These are phyloP conservation scores for Macrotus californicus DNA, from an alignment of 2,113 vertebrate genomes.

Conservation along the genomic window DNA sequence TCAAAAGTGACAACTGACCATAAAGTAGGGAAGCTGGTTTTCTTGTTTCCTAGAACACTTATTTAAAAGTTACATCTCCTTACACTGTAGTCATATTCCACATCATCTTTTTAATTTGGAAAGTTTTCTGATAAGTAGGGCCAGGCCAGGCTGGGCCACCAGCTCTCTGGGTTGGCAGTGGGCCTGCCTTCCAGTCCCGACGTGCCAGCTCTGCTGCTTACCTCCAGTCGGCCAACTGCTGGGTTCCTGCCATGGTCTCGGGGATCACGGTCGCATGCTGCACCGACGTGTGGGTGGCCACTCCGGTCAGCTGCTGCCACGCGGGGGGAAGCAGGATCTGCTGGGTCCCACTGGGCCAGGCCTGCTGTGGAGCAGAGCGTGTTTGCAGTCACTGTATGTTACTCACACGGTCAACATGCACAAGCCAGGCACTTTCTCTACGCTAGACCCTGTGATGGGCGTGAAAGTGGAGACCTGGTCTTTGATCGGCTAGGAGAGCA, in stretches of 20 bases:
- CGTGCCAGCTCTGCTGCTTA: slow-evolving; percentile 69
- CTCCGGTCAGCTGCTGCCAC: slow-evolving; percentile 96
- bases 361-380: slow-evolving; percentile 85
- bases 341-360: slow-evolving; percentile 96
- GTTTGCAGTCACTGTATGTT: background rate
- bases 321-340: slow-evolving; percentile 96
- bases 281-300: slow-evolving; percentile 93
- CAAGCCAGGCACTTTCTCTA: background rate
- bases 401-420: background rate
- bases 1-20: background rate
- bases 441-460: background rate
- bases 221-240: slow-evolving; percentile 97
- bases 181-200: background rate
- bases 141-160: background rate
- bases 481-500: background rate
- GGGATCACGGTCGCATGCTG: slow-evolving; percentile 96
- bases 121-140: background rate
- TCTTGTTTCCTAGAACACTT: background rate
- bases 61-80: background rate
- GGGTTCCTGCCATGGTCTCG: slow-evolving; percentile 92
- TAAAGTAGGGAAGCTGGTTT: background rate
- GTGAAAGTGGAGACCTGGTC: background rate
- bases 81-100: background rate
- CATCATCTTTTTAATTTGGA: background rate
- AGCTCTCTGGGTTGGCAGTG: fast-evolving